phyloP scores from a whole-genome alignment of 2,797 vertebrate genomes.

The Notoglanidium macrostoma region DNA sequence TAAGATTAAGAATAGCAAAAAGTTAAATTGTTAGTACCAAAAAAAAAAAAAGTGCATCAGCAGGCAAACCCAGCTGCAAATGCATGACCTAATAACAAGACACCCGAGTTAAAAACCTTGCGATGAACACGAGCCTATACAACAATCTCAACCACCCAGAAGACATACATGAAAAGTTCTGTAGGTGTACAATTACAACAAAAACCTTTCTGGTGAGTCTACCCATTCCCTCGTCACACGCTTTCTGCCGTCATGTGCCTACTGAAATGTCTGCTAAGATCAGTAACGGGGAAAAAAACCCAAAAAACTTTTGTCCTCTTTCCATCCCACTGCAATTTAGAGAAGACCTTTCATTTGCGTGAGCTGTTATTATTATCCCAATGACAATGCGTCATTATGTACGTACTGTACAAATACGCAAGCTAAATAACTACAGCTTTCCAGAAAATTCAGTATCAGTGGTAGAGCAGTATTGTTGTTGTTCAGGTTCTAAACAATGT shows the following conservation, averaged over 20 bases:
- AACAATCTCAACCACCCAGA: slow-evolving; percentile 38
- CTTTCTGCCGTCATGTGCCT: background rate
- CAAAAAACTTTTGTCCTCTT: background rate
- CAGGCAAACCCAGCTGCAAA: background rate
- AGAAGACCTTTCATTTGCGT: background rate
- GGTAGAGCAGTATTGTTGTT: background rate
- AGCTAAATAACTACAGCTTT: background rate
- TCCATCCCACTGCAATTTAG: background rate
- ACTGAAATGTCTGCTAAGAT: background rate
- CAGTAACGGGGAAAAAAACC: background rate
- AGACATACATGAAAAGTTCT: slow-evolving; percentile 16
- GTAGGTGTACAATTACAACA: slow-evolving; percentile 23
- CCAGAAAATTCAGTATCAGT: background rate
- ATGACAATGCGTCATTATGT: background rate
- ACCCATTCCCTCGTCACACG: background rate
- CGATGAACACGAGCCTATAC: slow-evolving; percentile 51
- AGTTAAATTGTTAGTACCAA: background rate
- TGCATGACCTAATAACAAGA: background rate
- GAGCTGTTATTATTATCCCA: background rate
- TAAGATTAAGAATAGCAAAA: background rate
- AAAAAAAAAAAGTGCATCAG: background rate
- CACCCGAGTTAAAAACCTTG: background rate
- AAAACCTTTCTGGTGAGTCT: slow-evolving; percentile 21
- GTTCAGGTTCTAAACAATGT: background rate
- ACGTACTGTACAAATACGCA: background rate